Evolutionary conservation across 2,797 vertebrate species (phyloP).

Genomic region (Sebastes kiyomatsui): DNA sequence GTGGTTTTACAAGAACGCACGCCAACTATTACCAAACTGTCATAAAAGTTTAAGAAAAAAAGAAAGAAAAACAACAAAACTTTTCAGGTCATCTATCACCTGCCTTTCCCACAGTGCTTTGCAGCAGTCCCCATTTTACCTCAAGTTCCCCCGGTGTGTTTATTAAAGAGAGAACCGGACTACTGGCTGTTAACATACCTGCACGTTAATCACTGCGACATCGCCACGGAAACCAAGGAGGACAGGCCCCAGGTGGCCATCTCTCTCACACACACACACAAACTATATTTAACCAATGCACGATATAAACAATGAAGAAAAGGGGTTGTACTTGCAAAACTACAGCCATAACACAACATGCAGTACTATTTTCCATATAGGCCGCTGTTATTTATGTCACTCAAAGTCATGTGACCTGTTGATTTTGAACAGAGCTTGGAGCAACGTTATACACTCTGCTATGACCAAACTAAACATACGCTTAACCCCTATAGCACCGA

Average conservation of each 20-base stretch:
- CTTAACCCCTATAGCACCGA: neutral
- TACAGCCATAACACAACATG: neutral
- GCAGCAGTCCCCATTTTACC: constrained; percentile 41
- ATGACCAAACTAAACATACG: neutral
- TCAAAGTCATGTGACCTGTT: neutral
- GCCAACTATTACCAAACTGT: constrained; percentile 12
- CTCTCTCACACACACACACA: neutral
- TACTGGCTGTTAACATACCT: constrained; percentile 56
- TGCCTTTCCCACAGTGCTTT: constrained; percentile 54
- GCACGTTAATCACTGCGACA: constrained; percentile 75
- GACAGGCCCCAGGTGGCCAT: constrained; percentile 67
- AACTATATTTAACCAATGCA: constrained; percentile 50
- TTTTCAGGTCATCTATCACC: constrained; percentile 64
- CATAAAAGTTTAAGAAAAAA: constrained; percentile 41
- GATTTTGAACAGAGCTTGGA: no score
- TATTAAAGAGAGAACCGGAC: constrained; percentile 46
- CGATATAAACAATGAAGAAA: constrained; percentile 28
- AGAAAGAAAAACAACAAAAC: constrained; percentile 17
- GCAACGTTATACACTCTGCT: neutral
- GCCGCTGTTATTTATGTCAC: neutral
- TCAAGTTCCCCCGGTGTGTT: constrained; percentile 38
- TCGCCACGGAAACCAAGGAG: constrained; percentile 59
- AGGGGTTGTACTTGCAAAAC: neutral
- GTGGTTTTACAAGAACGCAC: constrained; percentile 3
- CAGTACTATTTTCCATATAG: neutral